A percentile compares a stretch with the other conserved stretches of the same genome.
These are phyloP conservation scores for Erpobdella octoculata DNA, from an alignment of 2,888 invertebrate genomes.

Conservation along the genomic window DNA sequence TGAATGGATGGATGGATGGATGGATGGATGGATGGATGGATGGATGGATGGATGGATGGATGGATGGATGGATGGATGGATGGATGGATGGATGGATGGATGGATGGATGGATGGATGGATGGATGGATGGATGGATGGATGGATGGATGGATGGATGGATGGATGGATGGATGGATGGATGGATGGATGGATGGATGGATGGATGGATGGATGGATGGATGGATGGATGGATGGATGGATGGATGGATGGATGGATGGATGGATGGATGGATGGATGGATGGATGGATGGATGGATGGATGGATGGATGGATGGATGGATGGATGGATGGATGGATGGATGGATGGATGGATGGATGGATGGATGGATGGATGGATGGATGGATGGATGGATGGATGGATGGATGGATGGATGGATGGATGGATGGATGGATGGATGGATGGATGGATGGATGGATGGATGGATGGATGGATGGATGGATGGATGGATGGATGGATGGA, in stretches of 20 bases:
- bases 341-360: too few species aligned
- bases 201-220: slow-evolving; percentile 13
- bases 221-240: slow-evolving; percentile 15
- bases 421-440: too few species aligned
- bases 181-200: slow-evolving; percentile 17
- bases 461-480: too few species aligned
- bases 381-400: too few species aligned
- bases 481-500: too few species aligned
- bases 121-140: slow-evolving; percentile 12
- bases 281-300: too few species aligned
- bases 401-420: too few species aligned
- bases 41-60: slow-evolving; percentile 15
- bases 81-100: slow-evolving; percentile 17
- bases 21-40: slow-evolving; percentile 17
- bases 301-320: too few species aligned
- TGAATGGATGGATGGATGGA: too few species aligned
- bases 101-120: slow-evolving; percentile 12
- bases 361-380: too few species aligned
- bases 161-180: slow-evolving; percentile 13
- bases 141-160: slow-evolving; percentile 15
- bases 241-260: slow-evolving; percentile 10
- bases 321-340: too few species aligned
- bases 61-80: slow-evolving; percentile 17
- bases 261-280: slow-evolving; percentile 14
- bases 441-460: too few species aligned